Conservation (phyloP, 2,797 vertebrate genomes). For the Tenualosa thibaudeaui region DNA sequence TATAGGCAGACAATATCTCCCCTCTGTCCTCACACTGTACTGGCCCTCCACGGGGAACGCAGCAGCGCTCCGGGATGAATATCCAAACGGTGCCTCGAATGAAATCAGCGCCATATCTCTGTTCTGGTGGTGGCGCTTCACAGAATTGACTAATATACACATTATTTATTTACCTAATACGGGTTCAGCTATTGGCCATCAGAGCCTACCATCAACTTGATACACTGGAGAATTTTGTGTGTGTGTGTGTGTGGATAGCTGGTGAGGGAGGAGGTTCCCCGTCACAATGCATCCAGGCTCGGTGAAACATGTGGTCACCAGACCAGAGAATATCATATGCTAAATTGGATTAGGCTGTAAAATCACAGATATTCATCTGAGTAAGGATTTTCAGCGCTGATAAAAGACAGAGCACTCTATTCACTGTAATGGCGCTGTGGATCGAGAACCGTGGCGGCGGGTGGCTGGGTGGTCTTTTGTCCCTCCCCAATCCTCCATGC, state of each 20-base stretch:
- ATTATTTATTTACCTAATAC: constrained; percentile 42
- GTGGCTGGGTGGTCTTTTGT: constrained; percentile 43
- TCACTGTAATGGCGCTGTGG: constrained; percentile 24
- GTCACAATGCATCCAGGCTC: constrained; percentile 40
- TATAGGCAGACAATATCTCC: background rate
- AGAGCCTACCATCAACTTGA: constrained; percentile 35
- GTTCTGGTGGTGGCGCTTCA: background rate
- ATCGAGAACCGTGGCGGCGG: background rate
- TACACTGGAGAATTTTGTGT: constrained; percentile 46
- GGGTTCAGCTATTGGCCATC: constrained; percentile 49
- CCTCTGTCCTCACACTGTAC: background rate
- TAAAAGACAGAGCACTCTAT: constrained; percentile 45
- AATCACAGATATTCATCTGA: constrained; percentile 53
- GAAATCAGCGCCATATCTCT: constrained; percentile 2
- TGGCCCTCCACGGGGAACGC: background rate
- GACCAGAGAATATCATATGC: constrained; percentile 41
- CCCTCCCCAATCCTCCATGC: background rate
- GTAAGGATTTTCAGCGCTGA: constrained; percentile 44
- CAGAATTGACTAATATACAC: constrained; percentile 21
- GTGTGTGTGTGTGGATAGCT: background rate
- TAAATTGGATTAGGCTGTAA: constrained; percentile 54
- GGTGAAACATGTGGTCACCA: constrained; percentile 48
- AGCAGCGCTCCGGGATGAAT: background rate
- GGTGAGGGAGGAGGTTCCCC: constrained; percentile 27
- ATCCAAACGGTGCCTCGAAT: background rate